A percentile compares a stretch with the other conserved stretches of the same genome.
These are phyloP conservation scores for Anhinga rufa DNA, from an alignment of 2,113 vertebrate genomes.

Conservation along the genomic window DNA sequence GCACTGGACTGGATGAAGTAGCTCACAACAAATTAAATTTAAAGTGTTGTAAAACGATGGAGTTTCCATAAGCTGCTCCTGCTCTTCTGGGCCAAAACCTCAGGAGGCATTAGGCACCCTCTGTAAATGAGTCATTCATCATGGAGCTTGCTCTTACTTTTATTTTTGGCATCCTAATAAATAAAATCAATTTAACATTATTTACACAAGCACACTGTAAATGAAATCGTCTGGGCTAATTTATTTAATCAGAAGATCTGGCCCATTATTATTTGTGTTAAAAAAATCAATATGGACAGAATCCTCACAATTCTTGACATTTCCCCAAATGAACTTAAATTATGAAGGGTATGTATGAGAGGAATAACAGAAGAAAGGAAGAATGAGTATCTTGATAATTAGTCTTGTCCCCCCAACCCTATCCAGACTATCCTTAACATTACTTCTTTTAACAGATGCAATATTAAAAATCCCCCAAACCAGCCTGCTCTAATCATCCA, in stretches of 20 bases:
- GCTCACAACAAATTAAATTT: background rate
- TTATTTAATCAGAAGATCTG: background rate
- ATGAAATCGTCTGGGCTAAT: background rate
- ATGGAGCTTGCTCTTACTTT: background rate
- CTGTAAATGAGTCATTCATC: background rate
- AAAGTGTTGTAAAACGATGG: background rate
- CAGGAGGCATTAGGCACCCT: background rate
- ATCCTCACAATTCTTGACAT: background rate
- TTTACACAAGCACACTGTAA: background rate
- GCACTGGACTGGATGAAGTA: background rate
- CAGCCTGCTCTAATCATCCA: background rate
- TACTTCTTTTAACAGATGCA: background rate
- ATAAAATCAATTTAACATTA: background rate
- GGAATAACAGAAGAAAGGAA: background rate
- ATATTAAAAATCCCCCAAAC: background rate
- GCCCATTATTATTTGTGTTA: background rate
- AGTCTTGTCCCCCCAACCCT: background rate
- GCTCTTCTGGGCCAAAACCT: background rate
- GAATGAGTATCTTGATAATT: background rate
- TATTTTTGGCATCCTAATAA: background rate
- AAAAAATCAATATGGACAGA: background rate
- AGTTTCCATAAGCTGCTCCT: background rate
- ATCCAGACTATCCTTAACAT: background rate
- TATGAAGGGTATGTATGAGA: background rate
- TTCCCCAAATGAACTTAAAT: background rate